phyloP scores from a whole-genome alignment of 2,113 vertebrate species.

The Hymenochirus boettgeri region DNA sequence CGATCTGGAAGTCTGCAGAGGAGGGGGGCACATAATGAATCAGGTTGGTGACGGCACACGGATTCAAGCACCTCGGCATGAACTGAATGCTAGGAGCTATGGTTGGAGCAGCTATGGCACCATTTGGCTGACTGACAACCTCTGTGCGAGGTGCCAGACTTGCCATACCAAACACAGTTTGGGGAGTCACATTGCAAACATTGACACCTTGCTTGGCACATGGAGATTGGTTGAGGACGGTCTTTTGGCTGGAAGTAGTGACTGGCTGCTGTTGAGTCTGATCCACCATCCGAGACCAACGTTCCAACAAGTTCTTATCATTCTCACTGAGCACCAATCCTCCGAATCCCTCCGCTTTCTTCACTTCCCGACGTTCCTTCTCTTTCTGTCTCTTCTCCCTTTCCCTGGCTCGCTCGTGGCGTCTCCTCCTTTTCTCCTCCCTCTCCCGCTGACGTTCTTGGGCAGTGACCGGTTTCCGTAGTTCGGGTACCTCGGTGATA shows the following conservation, averaged over 20 bases:
- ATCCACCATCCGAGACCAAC: constrained; percentile 84
- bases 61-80: constrained; percentile 33
- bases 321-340: constrained; percentile 82
- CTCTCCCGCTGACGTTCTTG: constrained; percentile 85
- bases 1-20: constrained; percentile 25
- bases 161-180: constrained; percentile 44
- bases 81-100: constrained; percentile 21
- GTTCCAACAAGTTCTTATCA: constrained; percentile 81
- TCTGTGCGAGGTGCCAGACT: constrained; percentile 44
- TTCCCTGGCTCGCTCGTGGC: constrained; percentile 78
- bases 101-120: background rate
- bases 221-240: constrained; percentile 11
- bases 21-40: constrained; percentile 41
- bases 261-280: constrained; percentile 44
- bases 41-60: constrained; percentile 40
- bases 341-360: constrained; percentile 65
- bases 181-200: constrained; percentile 18
- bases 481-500: constrained; percentile 56
- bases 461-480: constrained; percentile 77
- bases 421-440: constrained; percentile 80
- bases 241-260: constrained; percentile 44
- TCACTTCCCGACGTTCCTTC: constrained; percentile 62
- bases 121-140: constrained; percentile 10
- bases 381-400: constrained; percentile 75
- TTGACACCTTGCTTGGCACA: constrained; percentile 35